Conservation (phyloP, 2,888 invertebrate species). For the Eupelmus urozonus region DNA sequence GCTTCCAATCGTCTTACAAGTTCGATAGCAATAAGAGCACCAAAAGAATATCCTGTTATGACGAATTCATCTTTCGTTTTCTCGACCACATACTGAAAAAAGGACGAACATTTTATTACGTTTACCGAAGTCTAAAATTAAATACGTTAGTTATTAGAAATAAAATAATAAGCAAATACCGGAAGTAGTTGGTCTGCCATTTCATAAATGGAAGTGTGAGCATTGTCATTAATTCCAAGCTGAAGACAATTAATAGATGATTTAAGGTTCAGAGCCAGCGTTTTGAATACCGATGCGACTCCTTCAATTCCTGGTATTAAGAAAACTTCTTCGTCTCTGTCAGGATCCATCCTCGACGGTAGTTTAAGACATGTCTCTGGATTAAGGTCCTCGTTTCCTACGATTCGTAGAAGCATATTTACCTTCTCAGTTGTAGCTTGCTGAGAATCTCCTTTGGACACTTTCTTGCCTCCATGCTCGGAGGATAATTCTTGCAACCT, state of each 20-base stretch:
- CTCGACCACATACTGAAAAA: conserved; percentile 80
- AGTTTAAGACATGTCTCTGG: conserved; percentile 65
- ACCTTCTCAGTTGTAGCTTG: no score
- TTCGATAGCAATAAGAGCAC: conserved; percentile 87
- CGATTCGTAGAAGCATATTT: conserved; percentile 63
- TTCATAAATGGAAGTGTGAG: background rate
- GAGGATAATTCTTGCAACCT: conserved; percentile 78
- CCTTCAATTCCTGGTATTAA: conserved; percentile 77
- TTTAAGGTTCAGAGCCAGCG: background rate
- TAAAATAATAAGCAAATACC: background rate
- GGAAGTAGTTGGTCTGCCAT: background rate
- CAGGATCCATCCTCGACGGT: conserved; percentile 62
- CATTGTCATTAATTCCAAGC: background rate
- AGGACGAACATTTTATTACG: background rate
- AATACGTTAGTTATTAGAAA: no score
- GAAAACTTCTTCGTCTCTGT: conserved; percentile 50
- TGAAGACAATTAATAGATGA: background rate
- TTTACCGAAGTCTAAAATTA: no score
- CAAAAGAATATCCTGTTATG: conserved; percentile 93
- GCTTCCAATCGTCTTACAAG: conserved; percentile 85
- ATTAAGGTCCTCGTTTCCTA: conserved; percentile 59
- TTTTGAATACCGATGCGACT: conserved; percentile 43
- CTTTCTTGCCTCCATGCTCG: background rate
- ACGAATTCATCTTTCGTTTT: conserved; percentile 79
- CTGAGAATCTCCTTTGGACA: background rate